Conservation (phyloP, 1,140 invertebrate species). For the Ericerus pela region DNA sequence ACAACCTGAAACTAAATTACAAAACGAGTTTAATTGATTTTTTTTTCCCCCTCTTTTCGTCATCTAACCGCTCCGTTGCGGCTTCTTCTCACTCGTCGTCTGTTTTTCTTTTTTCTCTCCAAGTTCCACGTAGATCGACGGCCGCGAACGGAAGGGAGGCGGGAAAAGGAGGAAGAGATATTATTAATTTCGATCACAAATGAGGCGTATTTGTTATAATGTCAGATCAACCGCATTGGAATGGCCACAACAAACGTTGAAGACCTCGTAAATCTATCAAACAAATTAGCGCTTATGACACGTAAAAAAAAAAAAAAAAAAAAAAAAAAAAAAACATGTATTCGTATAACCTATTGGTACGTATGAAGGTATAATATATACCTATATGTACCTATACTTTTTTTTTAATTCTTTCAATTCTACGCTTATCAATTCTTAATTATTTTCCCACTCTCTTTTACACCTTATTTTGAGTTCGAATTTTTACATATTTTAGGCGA, state of each 20-base stretch:
- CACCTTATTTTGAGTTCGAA: too few relatives aligned
- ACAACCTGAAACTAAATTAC: slow-evolving; percentile 11
- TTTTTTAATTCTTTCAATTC: too few relatives aligned
- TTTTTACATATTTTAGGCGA: too few relatives aligned
- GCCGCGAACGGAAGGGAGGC: background rate
- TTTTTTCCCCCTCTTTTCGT: background rate
- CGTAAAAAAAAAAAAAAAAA: too few relatives aligned
- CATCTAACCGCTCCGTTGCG: too few relatives aligned
- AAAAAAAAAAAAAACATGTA: slow-evolving; percentile 3
- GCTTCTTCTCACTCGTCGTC: too few relatives aligned
- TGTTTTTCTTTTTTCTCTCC: too few relatives aligned
- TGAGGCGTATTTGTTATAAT: slow-evolving; percentile 11
- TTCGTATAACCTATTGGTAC: slow-evolving; percentile 1
- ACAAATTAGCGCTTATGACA: slow-evolving; percentile 12
- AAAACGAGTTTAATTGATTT: slow-evolving; percentile 11
- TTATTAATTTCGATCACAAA: slow-evolving; percentile 12
- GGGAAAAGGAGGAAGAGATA: background rate
- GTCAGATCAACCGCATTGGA: slow-evolving; percentile 8
- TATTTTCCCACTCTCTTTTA: too few relatives aligned
- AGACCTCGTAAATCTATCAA: slow-evolving; percentile 11
- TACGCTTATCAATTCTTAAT: too few relatives aligned
- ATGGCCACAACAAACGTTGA: background rate
- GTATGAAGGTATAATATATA: too few relatives aligned
- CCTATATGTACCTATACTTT: too few relatives aligned
- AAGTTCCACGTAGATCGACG: too few relatives aligned